phyloP scores from a whole-genome alignment of 2,113 vertebrate genomes.

The Macroglossus sobrinus region DNA sequence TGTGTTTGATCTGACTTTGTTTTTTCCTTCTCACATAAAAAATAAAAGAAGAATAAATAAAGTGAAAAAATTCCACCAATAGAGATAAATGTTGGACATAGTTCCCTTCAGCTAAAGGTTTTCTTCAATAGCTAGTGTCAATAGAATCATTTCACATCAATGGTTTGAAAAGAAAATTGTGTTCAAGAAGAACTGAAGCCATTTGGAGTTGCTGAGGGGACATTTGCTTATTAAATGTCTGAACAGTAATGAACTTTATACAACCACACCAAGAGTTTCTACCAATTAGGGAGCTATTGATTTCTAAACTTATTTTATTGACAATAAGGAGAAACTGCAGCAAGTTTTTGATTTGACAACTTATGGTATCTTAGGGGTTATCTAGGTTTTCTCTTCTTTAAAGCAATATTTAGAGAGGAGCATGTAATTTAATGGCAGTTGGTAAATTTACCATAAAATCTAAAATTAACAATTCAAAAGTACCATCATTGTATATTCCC shows the following conservation, averaged over 20 bases:
- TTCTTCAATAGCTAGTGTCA: conserved; percentile 56
- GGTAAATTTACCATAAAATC: not conserved
- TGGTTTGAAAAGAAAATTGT: conserved; percentile 60
- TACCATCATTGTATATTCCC: not conserved
- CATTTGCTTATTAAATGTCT: conserved; percentile 74
- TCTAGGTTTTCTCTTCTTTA: not conserved
- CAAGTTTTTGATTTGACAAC: not conserved
- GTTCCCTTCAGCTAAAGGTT: conserved; percentile 57
- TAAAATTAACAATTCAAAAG: not conserved
- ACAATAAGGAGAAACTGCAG: conserved; percentile 21
- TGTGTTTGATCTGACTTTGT: conserved; percentile 76
- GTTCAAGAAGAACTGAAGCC: conserved; percentile 72
- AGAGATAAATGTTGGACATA: conserved; percentile 76
- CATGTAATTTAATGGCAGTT: not conserved
- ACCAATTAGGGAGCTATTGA: conserved; percentile 62
- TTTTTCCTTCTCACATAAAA: conserved; percentile 66
- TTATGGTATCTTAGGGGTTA: not conserved
- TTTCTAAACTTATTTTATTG: conserved; percentile 58
- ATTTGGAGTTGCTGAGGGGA: conserved; percentile 66
- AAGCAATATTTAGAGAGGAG: not conserved
- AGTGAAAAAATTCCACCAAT: conserved; percentile 72
- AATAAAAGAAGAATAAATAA: conserved; percentile 77
- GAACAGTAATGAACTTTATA: conserved; percentile 72
- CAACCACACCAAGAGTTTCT: conserved; percentile 46
- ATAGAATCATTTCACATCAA: conserved; percentile 74